Evolutionary conservation across 2,888 invertebrate species (phyloP).

Genomic region (Pollenia angustigena): DNA sequence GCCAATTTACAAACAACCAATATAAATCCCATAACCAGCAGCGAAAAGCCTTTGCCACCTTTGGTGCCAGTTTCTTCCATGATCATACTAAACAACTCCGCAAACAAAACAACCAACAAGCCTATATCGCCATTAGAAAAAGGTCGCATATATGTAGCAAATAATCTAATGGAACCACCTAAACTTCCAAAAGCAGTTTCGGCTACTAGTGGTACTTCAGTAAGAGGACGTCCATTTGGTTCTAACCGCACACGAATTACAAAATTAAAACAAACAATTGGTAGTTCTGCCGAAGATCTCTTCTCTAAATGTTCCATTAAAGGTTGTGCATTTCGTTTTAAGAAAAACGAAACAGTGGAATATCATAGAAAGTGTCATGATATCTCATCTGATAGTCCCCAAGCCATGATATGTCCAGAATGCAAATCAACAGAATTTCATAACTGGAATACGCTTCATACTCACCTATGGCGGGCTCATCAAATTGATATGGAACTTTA

Average conservation of each 20-base stretch:
- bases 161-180: slow-evolving; percentile 79
- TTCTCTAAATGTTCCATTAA: slow-evolving; percentile 80
- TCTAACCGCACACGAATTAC: slow-evolving; percentile 80
- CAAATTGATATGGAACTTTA: slow-evolving; percentile 91
- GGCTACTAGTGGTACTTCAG: slow-evolving; percentile 79
- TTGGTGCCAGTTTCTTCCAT: slow-evolving; percentile 76
- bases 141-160: slow-evolving; percentile 83
- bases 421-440: slow-evolving; percentile 85
- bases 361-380: slow-evolving; percentile 82
- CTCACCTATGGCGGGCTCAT: slow-evolving; percentile 92
- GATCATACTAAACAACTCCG: slow-evolving; percentile 43
- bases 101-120: slow-evolving; percentile 60
- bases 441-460: slow-evolving; percentile 89
- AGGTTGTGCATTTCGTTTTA: slow-evolving; percentile 83
- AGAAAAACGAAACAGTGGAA: slow-evolving; percentile 79
- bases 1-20: slow-evolving; percentile 5
- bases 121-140: slow-evolving; percentile 76
- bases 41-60: slow-evolving; percentile 76
- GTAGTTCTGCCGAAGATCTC: slow-evolving; percentile 63
- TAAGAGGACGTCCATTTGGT: slow-evolving; percentile 82
- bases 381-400: slow-evolving; percentile 71
- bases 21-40: background rate
- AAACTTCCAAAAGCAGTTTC: slow-evolving; percentile 68
- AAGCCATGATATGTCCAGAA: slow-evolving; percentile 86
- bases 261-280: slow-evolving; percentile 77